phyloP scores from a whole-genome alignment of 2,797 vertebrate species.

The Tympanoctomys barrerae region DNA sequence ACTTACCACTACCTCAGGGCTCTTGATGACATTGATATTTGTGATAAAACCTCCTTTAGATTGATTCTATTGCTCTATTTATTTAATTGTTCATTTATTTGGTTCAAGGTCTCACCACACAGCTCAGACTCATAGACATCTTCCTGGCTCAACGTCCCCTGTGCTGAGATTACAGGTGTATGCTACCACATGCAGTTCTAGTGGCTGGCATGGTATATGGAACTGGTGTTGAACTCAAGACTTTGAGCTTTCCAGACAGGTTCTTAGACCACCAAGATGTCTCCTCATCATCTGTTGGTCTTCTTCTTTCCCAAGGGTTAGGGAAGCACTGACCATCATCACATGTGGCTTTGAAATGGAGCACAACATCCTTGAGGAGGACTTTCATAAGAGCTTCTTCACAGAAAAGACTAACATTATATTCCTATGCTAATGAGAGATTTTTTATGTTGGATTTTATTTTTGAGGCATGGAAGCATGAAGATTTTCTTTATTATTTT shows the following conservation, averaged over 20 bases:
- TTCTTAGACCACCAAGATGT: too few relatives aligned
- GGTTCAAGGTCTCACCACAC: too few relatives aligned
- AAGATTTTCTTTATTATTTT: not conserved
- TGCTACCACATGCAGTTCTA: too few relatives aligned
- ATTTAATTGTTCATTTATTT: too few relatives aligned
- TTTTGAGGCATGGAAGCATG: not conserved
- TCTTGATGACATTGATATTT: not conserved
- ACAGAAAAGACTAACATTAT: not conserved
- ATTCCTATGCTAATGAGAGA: not conserved
- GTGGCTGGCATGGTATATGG: too few relatives aligned
- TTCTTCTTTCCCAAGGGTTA: not conserved
- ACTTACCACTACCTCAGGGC: not conserved
- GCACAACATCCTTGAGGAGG: not conserved
- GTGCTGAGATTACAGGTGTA: too few relatives aligned
- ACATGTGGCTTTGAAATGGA: not conserved
- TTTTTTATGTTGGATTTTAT: not conserved
- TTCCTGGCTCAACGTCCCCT: too few relatives aligned
- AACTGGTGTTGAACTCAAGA: too few relatives aligned
- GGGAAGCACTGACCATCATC: rapidly evolving
- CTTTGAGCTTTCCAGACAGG: too few relatives aligned
- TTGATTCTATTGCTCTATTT: not conserved
- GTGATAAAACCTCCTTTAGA: not conserved
- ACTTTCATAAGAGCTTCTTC: not conserved
- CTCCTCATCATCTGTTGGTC: too few relatives aligned
- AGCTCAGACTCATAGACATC: too few relatives aligned